Base-by-base conservation (phyloP, 2,797 vertebrate genomes). In the Babyrousa celebensis region DNA sequence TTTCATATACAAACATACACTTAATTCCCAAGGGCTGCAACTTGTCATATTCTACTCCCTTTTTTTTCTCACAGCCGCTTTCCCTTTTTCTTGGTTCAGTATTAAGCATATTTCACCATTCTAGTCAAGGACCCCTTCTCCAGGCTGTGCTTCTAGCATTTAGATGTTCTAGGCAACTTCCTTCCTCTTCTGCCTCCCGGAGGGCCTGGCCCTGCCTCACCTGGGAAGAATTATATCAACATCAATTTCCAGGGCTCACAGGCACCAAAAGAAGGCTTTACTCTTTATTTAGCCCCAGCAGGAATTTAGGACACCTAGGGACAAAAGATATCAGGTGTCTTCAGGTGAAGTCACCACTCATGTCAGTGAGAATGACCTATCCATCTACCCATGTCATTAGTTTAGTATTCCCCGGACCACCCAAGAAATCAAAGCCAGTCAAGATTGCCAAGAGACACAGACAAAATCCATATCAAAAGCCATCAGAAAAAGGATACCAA, bases 391-490 rank as follows among this genome's bases (percentile, higher is more conserved):
- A 56, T 29, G 17, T 83, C 29, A 20, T 74, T 74, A 21, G 17
- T 56, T 75, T 84, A 74, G 5, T 72, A 83, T 60, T 60, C n/a
- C 25, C 21, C 25, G 54, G 27, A 56, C 70, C 21, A 78, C 43
- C 36, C 71, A 84, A 54, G 71, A 95, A 87, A 85, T 80, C 83
- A 94, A 92, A 95, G 40, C 27, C 32, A 85, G 43, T 65, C 67
- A 77, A 40, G 58, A 67, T 71, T 94, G 18, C 75, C 4, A 17
- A 40, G 85, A 91, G 82, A 79, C 9, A 79, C 7, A 79, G 40
- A 23, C 7, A 62, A 83, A 60, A 78, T 52, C 65, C 17, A 14
- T 79, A 82, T 75, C 29, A 60, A 87, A 89, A 74, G 21, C 23
- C 25, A 48, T 29, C 18, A 36, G 36, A 40, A 25, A 89, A 96